Evolutionary conservation across 2,797 vertebrate genomes (phyloP), one percentile per base, ranked within the genome.

Genomic region (Myiothlypis chrysogaster): DNA sequence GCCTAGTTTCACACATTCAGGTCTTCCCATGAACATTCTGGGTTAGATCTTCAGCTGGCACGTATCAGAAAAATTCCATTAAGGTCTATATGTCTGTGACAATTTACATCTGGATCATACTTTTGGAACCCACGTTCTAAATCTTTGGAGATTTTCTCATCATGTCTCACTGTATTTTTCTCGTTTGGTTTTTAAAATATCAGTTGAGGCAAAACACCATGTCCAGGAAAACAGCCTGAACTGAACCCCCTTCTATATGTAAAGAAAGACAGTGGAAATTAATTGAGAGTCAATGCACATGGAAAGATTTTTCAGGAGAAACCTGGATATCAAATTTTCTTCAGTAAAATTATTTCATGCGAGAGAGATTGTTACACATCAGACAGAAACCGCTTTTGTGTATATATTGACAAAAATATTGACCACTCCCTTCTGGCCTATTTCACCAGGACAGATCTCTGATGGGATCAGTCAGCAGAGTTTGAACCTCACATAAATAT

Each of bases 61-160:
- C 27, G 14, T 68, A 83, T 93, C 84, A 90, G 30, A 2, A 3
- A 44, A 81, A 91, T 90, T 94, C 95, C 56, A 66, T 94, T 95
- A 91, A 88, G 37, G 44, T 90, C 88, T 84, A 34, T 57, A 93
- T 41, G 27, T 83, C 69, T 89, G 68, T 93, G 95, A 94, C 68
- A 92, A 68, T 60, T 93, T 77, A 87, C 93, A 89, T 79, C 88
- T 97, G 88, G 90, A 60, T 18, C 34, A 35, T 63, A 17, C 2
- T 78, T 89, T 92, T 94, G 56, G 44, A 95, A 89, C 19, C 66
- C 17, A 55, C 18, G 9, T 89, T 85, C 78, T 89, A 71, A 89
- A 59, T 80, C 78, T 85, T 77, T 11, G 50, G 90, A 85, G 78
- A 89, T 95, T 92, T 94, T 89, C 83, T 96, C 90, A 68, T 96